Conservation (phyloP, 2,888 invertebrate genomes). For the Pachydiplax longipennis region DNA sequence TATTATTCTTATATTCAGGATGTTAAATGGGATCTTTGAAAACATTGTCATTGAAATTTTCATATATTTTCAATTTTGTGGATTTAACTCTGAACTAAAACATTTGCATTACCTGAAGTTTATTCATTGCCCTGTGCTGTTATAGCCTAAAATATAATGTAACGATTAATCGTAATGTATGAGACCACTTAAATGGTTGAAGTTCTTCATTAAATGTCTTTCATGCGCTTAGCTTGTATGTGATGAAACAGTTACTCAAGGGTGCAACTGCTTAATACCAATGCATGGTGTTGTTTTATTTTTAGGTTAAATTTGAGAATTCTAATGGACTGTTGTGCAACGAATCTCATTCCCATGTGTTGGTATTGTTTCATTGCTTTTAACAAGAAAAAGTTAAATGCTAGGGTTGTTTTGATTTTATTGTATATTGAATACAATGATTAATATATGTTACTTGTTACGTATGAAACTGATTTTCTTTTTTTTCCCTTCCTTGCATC, state of each 20-base stretch:
- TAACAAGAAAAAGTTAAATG: neutral
- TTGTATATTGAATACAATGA: conserved; percentile 16
- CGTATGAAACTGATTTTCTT: neutral
- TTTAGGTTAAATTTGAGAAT: neutral
- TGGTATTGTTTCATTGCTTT: neutral
- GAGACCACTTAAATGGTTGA: neutral
- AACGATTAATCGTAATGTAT: neutral
- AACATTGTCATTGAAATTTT: too few species aligned
- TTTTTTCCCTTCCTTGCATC: too few species aligned
- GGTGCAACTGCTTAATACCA: neutral
- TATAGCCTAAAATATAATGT: neutral
- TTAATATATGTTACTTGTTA: neutral
- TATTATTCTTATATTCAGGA: too few species aligned
- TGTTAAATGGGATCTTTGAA: too few species aligned
- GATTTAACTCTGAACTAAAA: neutral
- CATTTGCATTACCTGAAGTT: neutral
- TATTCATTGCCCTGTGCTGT: neutral
- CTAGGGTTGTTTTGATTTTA: conserved; percentile 22
- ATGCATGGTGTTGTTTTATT: neutral
- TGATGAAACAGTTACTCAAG: neutral
- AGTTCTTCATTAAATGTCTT: neutral
- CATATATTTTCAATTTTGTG: too few species aligned
- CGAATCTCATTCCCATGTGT: neutral
- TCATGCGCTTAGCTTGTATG: neutral
- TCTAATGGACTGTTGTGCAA: neutral